These are phyloP conservation scores for Myxocyprinus asiaticus DNA, from an alignment of 2,113 vertebrate genomes.

Conservation along the genomic window DNA sequence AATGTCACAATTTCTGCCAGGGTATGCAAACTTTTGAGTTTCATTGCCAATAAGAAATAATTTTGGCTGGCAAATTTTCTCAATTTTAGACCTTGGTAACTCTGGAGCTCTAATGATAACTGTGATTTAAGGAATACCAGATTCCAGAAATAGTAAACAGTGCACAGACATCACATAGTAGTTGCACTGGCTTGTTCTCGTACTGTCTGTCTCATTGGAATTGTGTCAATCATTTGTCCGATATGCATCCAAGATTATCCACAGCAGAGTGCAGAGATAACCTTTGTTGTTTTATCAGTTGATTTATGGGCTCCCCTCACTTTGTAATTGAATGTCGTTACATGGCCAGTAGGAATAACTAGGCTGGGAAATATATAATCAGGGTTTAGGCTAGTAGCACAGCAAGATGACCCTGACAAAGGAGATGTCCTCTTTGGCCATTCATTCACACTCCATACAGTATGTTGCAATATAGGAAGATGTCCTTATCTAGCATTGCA, in stretches of 20 bases:
- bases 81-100: no score
- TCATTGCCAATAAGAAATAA: no score
- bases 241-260: slow-evolving; percentile 1
- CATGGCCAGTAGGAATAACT: slow-evolving; percentile 40
- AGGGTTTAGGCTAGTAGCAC: slow-evolving; percentile 22
- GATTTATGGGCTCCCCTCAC: slow-evolving; percentile 50
- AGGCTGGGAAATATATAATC: slow-evolving; percentile 43
- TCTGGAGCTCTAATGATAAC: no score
- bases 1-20: no score
- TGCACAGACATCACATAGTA: background rate
- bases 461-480: slow-evolving; percentile 18
- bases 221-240: slow-evolving; percentile 13
- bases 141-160: slow-evolving; percentile 14
- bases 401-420: slow-evolving; percentile 48
- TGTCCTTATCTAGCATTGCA: slow-evolving; percentile 24
- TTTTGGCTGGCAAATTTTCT: no score
- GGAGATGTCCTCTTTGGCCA: slow-evolving; percentile 33
- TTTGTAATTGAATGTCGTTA: slow-evolving; percentile 51
- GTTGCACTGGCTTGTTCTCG: background rate
- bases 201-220: slow-evolving; percentile 1
- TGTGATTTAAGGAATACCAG: slow-evolving; percentile 1
- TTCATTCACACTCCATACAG: slow-evolving; percentile 17
- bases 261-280: slow-evolving; percentile 27
- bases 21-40: no score
- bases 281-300: slow-evolving; percentile 43